Base-by-base conservation (phyloP, 2,888 invertebrate species). In the Calameuta pallipes region DNA sequence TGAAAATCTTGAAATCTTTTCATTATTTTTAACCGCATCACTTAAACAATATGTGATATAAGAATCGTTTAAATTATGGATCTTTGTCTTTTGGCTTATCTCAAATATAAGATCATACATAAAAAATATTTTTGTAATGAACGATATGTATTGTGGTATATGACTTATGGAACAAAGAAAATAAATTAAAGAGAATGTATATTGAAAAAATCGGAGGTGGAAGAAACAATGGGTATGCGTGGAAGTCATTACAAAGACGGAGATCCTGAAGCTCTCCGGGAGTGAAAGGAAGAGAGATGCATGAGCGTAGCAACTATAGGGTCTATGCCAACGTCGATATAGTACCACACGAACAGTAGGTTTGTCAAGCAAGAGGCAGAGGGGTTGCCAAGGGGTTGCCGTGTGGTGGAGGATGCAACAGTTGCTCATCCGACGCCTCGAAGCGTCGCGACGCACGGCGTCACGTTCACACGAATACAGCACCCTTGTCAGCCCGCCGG, bases 371-470 rank as follows among this genome's bases (percentile, higher is more conserved):
- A 23, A 56, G 56, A 56, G 56, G 56, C 56, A 56, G 23, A 41
- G 75, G 76, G 80, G 75, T 75, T 75, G 37, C 73, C 35, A 70
- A 41, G 76, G 77, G 76, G 71, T 71, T 31, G 68, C 23, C 74
- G 75, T 76, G 75, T 78, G 79, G 69, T 78, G 75, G 77, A 79
- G 85, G 85, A 87, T 83, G 86, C 86, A 87, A 87, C 86, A 86
- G 86, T 87, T 87, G 85, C 86, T 84, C 82, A 84, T 83, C 83
- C 78, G 83, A 83, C 82, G 83, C 81, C 80, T 80, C 78, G 80
- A 71, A 75, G 78, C 80, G 73, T 76, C 71, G 78, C 78, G 70
- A 77, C 71, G 82, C 78, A 73, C 75, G 78, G 74, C 78, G 80
- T 71, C 75, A 76, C 71, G 71, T 71, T 71, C 71, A 33, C 71